Base-by-base conservation (phyloP, 2,113 vertebrate genomes). In the Cottus gobio region DNA sequence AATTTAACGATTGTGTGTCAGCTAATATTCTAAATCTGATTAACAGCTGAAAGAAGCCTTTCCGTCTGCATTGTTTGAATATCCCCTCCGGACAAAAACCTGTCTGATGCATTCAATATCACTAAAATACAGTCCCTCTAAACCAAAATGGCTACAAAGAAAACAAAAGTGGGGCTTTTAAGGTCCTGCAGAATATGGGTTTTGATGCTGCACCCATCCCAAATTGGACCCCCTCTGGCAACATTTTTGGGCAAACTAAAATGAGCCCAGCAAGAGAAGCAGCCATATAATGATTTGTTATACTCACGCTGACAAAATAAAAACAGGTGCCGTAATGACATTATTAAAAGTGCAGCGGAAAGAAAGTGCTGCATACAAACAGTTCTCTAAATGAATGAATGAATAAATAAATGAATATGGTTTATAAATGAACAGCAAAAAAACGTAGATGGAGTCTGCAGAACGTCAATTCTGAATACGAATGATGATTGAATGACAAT, bases 121-220 rank as follows among this genome's bases (percentile, higher is more conserved):
- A 74, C 50, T 42, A 56, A 72, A 79, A 80, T 73, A 7, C 42
- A 85, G 20, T 72, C 50, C 44, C 16, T 75, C 24, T 31, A 39
- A 76, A 74, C 37, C 1, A 5, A 83, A 86, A 89, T 30, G 5
- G 52, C 52, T 12, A 44, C 62, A 62, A 6, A 1, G 34, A 84
- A 80, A 58, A 80, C 28, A 61, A 75, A 78, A 68, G 39, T 61
- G 58, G n/a, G 70, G 13, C 65, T 82, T 79, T 90, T 84, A 76
- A 78, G 83, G 85, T 90, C 68, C 57, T 31, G 48, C 56, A 44
- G 66, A 61, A 60, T 85, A 86, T 89, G 67, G 73, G 90, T 78
- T 86, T 67, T 77, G 69, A 82, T 76, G 48, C 82, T 75, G 39
- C 2, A 52, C 4, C 77, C 70, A 30, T 78, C 79, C 48, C 1